These are phyloP conservation scores for Aphelinus certus DNA, from an alignment of 1,140 invertebrate genomes.

Conservation along the genomic window DNA sequence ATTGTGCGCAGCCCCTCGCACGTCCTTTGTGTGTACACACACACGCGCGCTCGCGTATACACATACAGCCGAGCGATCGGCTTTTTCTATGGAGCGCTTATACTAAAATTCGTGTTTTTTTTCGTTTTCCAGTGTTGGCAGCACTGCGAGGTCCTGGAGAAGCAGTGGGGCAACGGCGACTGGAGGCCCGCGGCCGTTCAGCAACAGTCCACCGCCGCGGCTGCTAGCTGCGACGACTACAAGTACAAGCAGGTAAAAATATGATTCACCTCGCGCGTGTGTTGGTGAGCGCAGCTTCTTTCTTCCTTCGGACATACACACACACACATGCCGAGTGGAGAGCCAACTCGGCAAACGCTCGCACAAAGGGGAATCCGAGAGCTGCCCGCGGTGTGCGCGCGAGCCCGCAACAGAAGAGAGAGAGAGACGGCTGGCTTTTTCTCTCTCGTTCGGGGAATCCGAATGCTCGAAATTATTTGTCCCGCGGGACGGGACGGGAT, in stretches of 20 bases:
- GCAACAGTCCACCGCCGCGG: not conserved
- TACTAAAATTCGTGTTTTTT: slow-evolving; percentile 43
- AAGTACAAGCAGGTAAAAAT: slow-evolving; percentile 40
- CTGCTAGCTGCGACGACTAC: slow-evolving; percentile 32
- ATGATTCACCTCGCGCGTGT: slow-evolving; percentile 21
- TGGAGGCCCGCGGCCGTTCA: slow-evolving; percentile 8
- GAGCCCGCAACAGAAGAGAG: too few relatives aligned
- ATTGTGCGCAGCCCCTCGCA: too few relatives aligned
- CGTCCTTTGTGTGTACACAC: too few relatives aligned
- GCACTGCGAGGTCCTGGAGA: slow-evolving; percentile 79
- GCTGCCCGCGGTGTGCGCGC: too few relatives aligned
- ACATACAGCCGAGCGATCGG: not conserved
- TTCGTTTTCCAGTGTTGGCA: slow-evolving; percentile 81
- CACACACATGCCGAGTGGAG: too few relatives aligned
- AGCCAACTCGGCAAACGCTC: too few relatives aligned
- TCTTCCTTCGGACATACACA: not conserved
- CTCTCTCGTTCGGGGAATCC: not conserved
- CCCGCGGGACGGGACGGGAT: too few relatives aligned
- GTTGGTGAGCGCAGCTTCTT: not conserved
- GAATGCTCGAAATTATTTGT: too few relatives aligned
- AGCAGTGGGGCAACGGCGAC: slow-evolving; percentile 74
- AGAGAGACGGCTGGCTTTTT: not conserved
- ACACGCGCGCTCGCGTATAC: too few relatives aligned
- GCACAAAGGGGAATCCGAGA: slow-evolving; percentile 7
- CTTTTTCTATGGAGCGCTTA: slow-evolving; percentile 28